Conservation (phyloP, 2,113 vertebrate species). For the Merops nubicus region DNA sequence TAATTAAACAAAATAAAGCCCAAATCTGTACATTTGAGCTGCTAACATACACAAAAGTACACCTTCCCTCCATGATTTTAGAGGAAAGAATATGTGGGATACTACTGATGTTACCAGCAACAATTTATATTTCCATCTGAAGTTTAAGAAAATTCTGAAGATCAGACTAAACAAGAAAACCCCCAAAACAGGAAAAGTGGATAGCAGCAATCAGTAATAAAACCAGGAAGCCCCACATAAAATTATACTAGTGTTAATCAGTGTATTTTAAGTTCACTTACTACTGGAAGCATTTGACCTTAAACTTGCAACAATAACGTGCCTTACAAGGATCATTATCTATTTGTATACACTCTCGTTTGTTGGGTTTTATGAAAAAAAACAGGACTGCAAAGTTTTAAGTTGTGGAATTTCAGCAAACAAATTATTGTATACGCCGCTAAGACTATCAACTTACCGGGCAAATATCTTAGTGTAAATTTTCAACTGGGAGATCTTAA, state of each 20-base stretch:
- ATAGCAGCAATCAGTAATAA: not conserved
- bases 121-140: not conserved
- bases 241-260: not conserved
- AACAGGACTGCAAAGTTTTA: not conserved
- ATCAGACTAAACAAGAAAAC: not conserved
- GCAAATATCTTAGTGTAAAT: conserved; percentile 67
- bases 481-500: conserved; percentile 21
- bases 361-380: not conserved
- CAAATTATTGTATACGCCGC: not conserved
- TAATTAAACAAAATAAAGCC: not conserved
- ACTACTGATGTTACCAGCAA: not conserved
- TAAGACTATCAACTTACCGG: conserved; percentile 77
- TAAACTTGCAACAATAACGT: not conserved
- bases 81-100: not conserved
- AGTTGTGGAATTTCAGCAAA: not conserved
- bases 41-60: not conserved
- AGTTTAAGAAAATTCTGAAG: not conserved
- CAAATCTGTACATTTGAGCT: not conserved
- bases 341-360: not conserved
- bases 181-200: not conserved
- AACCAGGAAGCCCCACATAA: not conserved
- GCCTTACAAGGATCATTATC: not conserved
- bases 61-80: not conserved
- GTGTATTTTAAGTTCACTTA: not conserved
- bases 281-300: not conserved